These are phyloP conservation scores for Podarcis lilfordi DNA, from an alignment of 2,797 vertebrate genomes.

Conservation along the genomic window DNA sequence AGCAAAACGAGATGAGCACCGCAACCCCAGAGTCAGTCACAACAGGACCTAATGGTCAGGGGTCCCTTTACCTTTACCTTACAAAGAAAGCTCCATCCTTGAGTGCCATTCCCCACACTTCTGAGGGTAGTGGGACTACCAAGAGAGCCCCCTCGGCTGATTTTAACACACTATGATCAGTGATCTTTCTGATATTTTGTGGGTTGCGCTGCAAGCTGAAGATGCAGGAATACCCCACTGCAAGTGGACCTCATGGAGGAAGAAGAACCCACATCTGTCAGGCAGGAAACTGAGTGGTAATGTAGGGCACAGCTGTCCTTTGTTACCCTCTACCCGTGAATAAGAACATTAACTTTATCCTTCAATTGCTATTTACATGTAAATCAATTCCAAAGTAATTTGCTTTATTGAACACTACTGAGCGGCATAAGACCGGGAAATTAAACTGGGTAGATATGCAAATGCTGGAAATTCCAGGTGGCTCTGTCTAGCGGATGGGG, in stretches of 20 bases:
- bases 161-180: too few relatives aligned
- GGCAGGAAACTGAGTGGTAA: not conserved
- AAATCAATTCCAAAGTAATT: conserved; percentile 33
- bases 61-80: too few relatives aligned
- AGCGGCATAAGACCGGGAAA: conserved; percentile 14
- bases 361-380: conserved; percentile 37
- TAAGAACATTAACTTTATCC: conserved; percentile 20
- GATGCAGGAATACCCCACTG: not conserved
- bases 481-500: not conserved
- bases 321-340: not conserved
- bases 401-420: conserved; percentile 29
- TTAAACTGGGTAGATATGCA: conserved; percentile 31
- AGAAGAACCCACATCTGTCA: not conserved
- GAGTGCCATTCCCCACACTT: not conserved
- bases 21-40: too few relatives aligned
- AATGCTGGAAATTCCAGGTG: conserved; percentile 29
- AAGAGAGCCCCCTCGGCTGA: too few relatives aligned
- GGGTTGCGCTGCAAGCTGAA: not conserved
- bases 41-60: too few relatives aligned
- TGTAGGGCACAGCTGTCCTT: conserved; percentile 1
- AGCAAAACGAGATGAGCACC: too few relatives aligned
- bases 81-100: too few relatives aligned
- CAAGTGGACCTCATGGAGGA: not conserved
- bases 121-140: too few relatives aligned
- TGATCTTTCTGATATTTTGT: not conserved